These are phyloP conservation scores for Neosalanx taihuensis DNA, from an alignment of 2,797 vertebrate species.

Conservation along the genomic window DNA sequence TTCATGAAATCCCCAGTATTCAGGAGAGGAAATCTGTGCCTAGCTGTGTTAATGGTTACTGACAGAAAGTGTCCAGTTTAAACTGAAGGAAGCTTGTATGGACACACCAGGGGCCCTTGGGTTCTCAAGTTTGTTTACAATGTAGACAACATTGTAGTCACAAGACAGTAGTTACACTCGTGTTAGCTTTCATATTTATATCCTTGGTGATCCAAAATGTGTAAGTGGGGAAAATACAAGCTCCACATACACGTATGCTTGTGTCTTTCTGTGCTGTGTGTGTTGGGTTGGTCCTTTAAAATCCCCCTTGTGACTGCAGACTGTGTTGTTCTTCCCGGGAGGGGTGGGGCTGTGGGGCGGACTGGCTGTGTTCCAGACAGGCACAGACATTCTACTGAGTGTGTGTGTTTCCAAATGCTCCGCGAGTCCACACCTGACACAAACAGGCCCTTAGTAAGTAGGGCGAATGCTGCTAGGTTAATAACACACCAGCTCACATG, in stretches of 20 bases:
- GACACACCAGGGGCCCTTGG: background rate
- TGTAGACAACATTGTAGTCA: no score
- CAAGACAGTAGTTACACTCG: no score
- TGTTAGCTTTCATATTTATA: no score
- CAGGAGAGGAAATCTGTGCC: background rate
- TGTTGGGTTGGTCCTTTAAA: background rate
- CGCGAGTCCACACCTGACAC: background rate
- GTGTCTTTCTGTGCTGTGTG: no score
- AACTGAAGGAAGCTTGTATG: no score
- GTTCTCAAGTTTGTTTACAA: no score
- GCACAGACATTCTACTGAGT: background rate
- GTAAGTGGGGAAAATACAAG: no score
- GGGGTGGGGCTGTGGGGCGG: background rate
- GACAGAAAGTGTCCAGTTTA: no score
- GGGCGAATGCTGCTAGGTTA: background rate
- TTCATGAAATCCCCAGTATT: background rate
- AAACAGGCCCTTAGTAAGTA: background rate
- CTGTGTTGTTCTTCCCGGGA: background rate
- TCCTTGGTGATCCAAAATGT: no score
- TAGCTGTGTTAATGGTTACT: background rate
- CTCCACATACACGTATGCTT: no score
- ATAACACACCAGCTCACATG: background rate
- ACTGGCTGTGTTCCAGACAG: background rate
- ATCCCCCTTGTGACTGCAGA: background rate
- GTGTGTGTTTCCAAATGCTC: background rate